Conservation (phyloP, 2,797 vertebrate species). For the Anniella stebbinsi region DNA sequence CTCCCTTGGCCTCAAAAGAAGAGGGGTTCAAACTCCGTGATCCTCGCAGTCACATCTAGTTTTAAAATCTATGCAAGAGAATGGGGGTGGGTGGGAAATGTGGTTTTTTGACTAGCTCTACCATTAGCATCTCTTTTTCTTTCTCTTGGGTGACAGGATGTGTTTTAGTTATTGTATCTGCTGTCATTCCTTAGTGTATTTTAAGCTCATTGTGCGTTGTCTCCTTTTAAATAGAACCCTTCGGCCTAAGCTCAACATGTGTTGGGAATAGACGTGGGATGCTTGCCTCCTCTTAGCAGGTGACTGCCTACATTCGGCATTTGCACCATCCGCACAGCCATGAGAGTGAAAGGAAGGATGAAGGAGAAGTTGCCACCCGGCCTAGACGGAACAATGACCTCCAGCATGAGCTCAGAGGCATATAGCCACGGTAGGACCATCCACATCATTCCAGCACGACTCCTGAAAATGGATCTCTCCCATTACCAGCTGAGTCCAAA, state of each 20-base stretch:
- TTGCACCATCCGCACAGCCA: background rate
- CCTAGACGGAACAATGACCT: background rate
- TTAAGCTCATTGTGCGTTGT: background rate
- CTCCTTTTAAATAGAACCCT: slow-evolving; percentile 5
- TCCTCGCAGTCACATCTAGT: background rate
- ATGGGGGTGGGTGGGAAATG: background rate
- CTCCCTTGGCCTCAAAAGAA: background rate
- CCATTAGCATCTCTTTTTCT: background rate
- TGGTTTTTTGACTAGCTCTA: background rate
- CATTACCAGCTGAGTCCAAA: background rate
- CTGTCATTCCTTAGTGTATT: slow-evolving; percentile 22
- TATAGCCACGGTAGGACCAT: background rate
- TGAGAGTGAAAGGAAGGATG: background rate
- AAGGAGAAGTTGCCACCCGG: too few species aligned
- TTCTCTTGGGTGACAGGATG: slow-evolving; percentile 3
- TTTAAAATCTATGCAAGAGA: background rate
- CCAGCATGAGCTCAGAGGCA: background rate
- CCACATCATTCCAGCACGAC: background rate
- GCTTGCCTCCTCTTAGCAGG: background rate
- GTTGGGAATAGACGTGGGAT: background rate
- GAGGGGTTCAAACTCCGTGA: background rate
- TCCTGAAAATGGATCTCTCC: background rate
- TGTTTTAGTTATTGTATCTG: slow-evolving; percentile 20
- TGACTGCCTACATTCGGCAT: background rate
- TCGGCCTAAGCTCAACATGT: background rate